Base-by-base conservation (phyloP, 2,888 invertebrate species). In the Lasioglossum lativentre region DNA sequence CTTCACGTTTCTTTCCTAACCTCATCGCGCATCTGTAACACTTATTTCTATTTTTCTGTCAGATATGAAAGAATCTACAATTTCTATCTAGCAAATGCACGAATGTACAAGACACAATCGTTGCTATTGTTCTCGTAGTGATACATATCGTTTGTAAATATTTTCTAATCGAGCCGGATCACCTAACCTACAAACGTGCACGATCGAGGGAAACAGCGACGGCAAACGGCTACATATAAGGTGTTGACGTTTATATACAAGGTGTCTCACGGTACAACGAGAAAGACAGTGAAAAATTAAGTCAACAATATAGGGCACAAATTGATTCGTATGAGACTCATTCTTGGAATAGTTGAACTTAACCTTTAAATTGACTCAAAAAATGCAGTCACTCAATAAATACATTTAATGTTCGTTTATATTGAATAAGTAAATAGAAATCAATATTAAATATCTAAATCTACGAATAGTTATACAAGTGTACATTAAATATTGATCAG, bases 151-250 rank as follows among this genome's bases (percentile, higher is more conserved):
- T 75, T 52, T 2, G 8, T 8, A 76, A 52, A 2, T 42, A 68
- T 45, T 56, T 68, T 4, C 10, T 59, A 56, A 38, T 38, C 59
- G 30, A n/a, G 75, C 71, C 52, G 42, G 56, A 12, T 19, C 42
- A 79, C 27, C 45, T 85, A 85, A 85, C 85, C 85, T 79, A 30
- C 23, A 63, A 84, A 56, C 63, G 12, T 19, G 27, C 14, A 45
- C 14, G 4, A 38, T 71, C 47, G 4, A 45, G 68, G 38, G 12
- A 68, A 42, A 52, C 10, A 47, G 45, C 66, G 56, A 74, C 56
- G 59, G n/a, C 38, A 40, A 23, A 70, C n/a, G 38, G 38, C n/a
- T n/a, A 40, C 38, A 34, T 40, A 38, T 70, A 70, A 14, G 12
- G 14, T 70, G 70, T 45, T 59, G 14, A 42, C 56, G 78, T 40